Base-by-base conservation (phyloP, 2,113 vertebrate species). In the Orientallactaga bullata region DNA sequence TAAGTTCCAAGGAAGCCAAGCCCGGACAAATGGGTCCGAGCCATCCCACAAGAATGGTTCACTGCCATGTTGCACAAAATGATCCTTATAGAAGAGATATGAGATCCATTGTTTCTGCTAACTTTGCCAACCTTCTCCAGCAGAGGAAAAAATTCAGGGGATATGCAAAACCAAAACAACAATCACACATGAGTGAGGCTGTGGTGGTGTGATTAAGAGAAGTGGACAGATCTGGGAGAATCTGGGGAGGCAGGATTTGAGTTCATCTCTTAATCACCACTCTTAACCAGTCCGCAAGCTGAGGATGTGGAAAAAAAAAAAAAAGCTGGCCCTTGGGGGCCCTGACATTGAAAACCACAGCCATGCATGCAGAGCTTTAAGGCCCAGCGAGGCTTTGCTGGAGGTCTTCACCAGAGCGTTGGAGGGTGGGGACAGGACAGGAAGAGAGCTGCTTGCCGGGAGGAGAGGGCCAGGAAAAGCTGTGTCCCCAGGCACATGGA, bases 301-400 rank as follows among this genome's bases (percentile, higher is more conserved):
- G 21, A 16, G 30, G 42, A 8, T n/a, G n/a, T n/a, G n/a, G n/a
- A n/a, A n/a, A n/a, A n/a, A n/a, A n/a, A n/a, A n/a, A n/a, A n/a
- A n/a, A n/a, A n/a, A n/a, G n/a, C n/a, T 39, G 5, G 9, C 28
- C 35, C 11, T 23, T 0, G 0, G 28, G 58, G 18, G 65, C 26
- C 47, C 73, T 39, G 18, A 24, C 16, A 20, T 66, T 30, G 8
- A 16, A 32, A 68, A 51, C 17, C 71, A 78, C 42, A 23, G 37
- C 47, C 28, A 7, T 18, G 26, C 26, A 17, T 20, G 61, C 51
- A 74, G 60, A 24, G 6, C n/a, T 32, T 21, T 17, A 20, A 42
- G 30, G 32, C 55, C 74, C 39, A 9, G 3, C 15, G 17, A 63
- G 7, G 6, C 18, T 51, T 73, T 63, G 23, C 10, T 5, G 12